phyloP scores from a whole-genome alignment of 2,888 invertebrate species.

The Drosophila mayaguana region DNA sequence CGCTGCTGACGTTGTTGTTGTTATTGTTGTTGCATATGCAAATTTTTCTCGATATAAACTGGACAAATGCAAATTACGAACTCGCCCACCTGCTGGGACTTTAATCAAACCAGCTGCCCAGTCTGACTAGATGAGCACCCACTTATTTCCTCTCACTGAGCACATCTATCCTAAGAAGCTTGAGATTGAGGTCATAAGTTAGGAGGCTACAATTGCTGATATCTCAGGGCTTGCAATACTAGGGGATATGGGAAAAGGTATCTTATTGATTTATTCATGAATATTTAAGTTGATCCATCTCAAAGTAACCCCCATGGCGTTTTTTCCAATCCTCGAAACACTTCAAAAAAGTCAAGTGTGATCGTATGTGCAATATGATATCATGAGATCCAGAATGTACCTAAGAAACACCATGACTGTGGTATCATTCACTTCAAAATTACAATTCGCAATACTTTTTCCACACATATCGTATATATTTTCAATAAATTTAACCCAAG shows the following conservation, averaged over 20 bases:
- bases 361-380: too few species aligned
- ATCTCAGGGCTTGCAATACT: too few species aligned
- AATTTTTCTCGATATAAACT: constrained; percentile 20
- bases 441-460: neutral
- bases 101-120: neutral
- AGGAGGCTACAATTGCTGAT: too few species aligned
- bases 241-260: neutral
- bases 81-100: constrained; percentile 11
- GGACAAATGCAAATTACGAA: constrained; percentile 12
- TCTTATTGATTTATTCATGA: too few species aligned
- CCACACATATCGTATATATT: neutral
- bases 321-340: too few species aligned
- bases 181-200: too few species aligned
- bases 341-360: too few species aligned
- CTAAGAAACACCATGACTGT: too few species aligned
- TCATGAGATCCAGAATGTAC: too few species aligned
- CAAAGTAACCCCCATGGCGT: too few species aligned
- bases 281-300: too few species aligned
- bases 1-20: neutral
- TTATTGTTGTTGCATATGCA: constrained; percentile 24
- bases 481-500: neutral
- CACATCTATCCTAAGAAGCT: neutral
- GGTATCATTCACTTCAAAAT: neutral
- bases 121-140: neutral
- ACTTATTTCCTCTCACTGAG: neutral